A percentile compares a stretch with the other conserved stretches of the same genome.
These are phyloP conservation scores for Rotaria socialis DNA, from an alignment of 2,888 invertebrate species.

Conservation along the genomic window DNA sequence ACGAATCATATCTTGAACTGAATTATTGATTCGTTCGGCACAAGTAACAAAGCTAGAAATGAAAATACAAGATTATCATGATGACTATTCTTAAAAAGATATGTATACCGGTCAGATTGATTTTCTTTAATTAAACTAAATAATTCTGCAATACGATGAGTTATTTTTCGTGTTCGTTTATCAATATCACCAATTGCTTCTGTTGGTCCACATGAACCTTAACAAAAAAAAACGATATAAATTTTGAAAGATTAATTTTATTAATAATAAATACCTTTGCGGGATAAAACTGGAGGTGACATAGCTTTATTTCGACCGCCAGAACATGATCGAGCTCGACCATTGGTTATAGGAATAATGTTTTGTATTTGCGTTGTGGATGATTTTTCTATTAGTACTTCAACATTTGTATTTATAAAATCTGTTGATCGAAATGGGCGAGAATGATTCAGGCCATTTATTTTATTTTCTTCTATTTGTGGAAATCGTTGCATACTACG, in stretches of 20 bases:
- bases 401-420: background rate
- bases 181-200: constrained; percentile 2
- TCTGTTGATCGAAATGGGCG: constrained; percentile 28
- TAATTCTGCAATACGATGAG: constrained; percentile 18
- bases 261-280: background rate
- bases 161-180: constrained; percentile 32
- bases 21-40: constrained; percentile 21
- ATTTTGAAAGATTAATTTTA: too few relatives aligned
- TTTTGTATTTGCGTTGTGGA: background rate
- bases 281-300: background rate
- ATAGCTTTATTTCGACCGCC: constrained; percentile 2
- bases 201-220: background rate
- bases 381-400: background rate
- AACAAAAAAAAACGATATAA: too few relatives aligned
- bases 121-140: constrained; percentile 32
- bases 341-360: background rate
- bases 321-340: constrained; percentile 22
- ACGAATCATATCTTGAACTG: constrained; percentile 33
- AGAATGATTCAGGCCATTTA: background rate
- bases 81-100: background rate
- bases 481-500: constrained; percentile 37
- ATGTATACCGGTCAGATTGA: background rate
- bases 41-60: background rate
- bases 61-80: background rate
- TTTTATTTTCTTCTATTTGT: background rate